Conservation (phyloP, 2,113 vertebrate genomes). For the Silurus meridionalis region DNA sequence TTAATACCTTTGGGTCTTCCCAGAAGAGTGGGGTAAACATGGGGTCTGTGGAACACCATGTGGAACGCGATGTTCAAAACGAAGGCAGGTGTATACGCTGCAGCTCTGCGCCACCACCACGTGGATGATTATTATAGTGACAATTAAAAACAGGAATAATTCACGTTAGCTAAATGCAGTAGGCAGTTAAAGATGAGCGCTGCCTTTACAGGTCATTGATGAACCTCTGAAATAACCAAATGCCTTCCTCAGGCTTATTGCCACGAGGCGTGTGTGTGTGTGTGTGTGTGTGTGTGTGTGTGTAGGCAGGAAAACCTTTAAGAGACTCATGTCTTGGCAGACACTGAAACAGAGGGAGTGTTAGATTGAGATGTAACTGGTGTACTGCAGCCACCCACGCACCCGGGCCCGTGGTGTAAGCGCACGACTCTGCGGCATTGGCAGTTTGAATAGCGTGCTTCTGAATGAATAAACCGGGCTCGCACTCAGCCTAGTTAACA, state of each 20-base stretch:
- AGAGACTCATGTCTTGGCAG: conserved; percentile 30
- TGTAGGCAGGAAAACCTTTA: conserved; percentile 5
- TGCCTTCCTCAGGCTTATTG: conserved; percentile 23
- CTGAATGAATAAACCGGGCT: conserved; percentile 36
- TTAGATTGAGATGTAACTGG: conserved; percentile 42
- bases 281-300: background rate
- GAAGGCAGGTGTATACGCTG: no score
- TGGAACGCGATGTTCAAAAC: no score
- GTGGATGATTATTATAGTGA: no score
- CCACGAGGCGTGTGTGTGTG: background rate
- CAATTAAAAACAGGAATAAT: background rate
- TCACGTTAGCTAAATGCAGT: background rate
- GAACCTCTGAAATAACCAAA: background rate
- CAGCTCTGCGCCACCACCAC: no score
- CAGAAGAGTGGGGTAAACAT: no score
- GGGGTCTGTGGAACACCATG: no score
- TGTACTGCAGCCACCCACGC: conserved; percentile 48
- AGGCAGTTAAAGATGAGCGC: background rate
- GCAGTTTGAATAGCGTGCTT: conserved; percentile 32
- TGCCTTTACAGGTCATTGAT: background rate
- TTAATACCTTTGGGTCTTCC: no score
- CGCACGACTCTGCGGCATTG: conserved; percentile 14
- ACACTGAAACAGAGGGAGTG: conserved; percentile 22
- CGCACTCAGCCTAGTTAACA: conserved; percentile 69
- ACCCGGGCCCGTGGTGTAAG: conserved; percentile 53